Evolutionary conservation across 2,113 vertebrate species (phyloP), one percentile per base, ranked within the genome.

Genomic region (Stictonetta naevosa): DNA sequence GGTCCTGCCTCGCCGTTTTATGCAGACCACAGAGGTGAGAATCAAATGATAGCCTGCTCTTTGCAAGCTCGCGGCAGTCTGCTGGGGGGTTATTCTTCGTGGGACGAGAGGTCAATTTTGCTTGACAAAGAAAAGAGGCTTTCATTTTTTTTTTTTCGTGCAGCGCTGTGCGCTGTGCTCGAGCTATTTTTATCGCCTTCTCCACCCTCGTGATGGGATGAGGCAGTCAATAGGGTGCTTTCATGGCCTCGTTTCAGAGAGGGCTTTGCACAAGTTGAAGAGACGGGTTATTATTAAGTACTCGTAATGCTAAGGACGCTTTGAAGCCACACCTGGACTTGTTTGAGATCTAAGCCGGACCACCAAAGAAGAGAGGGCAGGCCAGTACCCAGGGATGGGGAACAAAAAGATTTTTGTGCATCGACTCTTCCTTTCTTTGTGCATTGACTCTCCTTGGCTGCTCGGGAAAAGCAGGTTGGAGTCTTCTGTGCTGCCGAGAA

Each of bases 101-200:
- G 72, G 88, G 90, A 93, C 22, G 33, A 96, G 88, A 96, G 95
- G 93, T 96, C 91, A 74, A 8, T 62, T 73, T 44, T 82, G 53
- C 53, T 56, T 25, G n/a, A 93, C 64, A 90, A 95, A 88, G 68
- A 36, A 88, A 93, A 78, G 85, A 72, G 80, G 15, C 91, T 91
- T 83, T 55, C 38, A 72, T 17, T n/a, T 48, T 18, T 28, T 53
- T 36, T 20, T 44, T 78, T 18, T 11, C 20, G 46, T 48, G 55
- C 60, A 16, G 50, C 0, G 1, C 2, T 76, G 67, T 50, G 50
- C 19, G 3, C 48, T 71, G 79, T 34, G 72, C 88, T 77, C 0
- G 3, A 90, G 85, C 48, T 96, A 97, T 95, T 96, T 96, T 86
- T 88, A 64, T 60, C 92, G 66, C 62, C 75, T 76, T 95, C 52